Percentiles rank a stretch among this genome's conserved stretches.
Evolutionary conservation across 2,797 vertebrate species (phyloP).

Genomic region (Menidia menidia): DNA sequence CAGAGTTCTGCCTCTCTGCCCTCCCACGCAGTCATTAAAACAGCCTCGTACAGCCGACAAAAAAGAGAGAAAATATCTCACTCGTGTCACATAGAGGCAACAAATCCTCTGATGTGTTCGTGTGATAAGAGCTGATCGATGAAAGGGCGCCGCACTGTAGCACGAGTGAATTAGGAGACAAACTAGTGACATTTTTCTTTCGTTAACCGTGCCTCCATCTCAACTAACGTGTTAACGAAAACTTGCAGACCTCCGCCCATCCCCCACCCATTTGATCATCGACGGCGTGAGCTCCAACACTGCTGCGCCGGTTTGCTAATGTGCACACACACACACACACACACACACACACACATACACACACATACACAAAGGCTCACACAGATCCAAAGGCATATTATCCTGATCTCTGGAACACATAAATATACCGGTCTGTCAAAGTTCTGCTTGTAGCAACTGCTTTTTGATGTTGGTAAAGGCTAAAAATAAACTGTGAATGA

Average conservation of each 20-base stretch:
- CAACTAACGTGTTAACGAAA: constrained; percentile 1
- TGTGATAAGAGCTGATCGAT: constrained; percentile 26
- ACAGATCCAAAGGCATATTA: constrained; percentile 18
- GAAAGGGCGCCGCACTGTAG: constrained; percentile 22
- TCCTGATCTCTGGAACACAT: constrained; percentile 39
- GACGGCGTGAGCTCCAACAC: not conserved
- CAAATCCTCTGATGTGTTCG: constrained; percentile 17
- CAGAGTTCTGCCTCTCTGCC: constrained; percentile 45
- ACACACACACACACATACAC: not conserved
- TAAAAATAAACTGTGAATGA: constrained; percentile 77
- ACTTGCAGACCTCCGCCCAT: constrained; percentile 6
- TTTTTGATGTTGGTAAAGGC: constrained; percentile 73
- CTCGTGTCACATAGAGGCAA: constrained; percentile 34
- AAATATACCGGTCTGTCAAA: constrained; percentile 36
- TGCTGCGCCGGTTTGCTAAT: constrained; percentile 7
- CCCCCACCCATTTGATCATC: constrained; percentile 27
- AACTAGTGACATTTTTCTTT: not conserved
- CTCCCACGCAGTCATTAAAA: constrained; percentile 73
- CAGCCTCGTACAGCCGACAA: constrained; percentile 31
- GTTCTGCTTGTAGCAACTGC: constrained; percentile 25
- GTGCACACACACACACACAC: constrained; percentile 9
- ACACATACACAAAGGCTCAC: constrained; percentile 7
- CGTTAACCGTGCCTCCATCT: constrained; percentile 5
- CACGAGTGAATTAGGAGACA: constrained; percentile 28
- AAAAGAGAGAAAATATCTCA: constrained; percentile 3